Conservation (phyloP, 1,140 invertebrate species). For the Plectrocnemia conspersa region DNA sequence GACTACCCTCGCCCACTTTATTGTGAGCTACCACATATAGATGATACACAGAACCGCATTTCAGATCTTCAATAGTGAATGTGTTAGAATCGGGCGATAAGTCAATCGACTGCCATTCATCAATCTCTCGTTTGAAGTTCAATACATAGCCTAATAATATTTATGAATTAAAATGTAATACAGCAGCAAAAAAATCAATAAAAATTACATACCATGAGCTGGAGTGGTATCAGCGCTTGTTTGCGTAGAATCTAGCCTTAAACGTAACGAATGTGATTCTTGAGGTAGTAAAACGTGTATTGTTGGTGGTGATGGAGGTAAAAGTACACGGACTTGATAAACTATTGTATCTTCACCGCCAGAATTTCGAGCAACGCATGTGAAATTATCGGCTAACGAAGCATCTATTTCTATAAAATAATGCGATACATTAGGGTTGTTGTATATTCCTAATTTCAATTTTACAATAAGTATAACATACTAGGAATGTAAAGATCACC, state of each 20-base stretch:
- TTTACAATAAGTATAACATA: slow-evolving; percentile 37
- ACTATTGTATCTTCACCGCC: slow-evolving; percentile 70
- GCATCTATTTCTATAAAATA: slow-evolving; percentile 47
- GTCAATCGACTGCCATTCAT: slow-evolving; percentile 59
- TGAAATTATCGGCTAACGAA: slow-evolving; percentile 68
- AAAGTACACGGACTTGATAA: slow-evolving; percentile 65
- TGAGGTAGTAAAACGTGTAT: slow-evolving; percentile 13
- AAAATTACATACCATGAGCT: slow-evolving; percentile 16
- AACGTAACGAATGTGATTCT: slow-evolving; percentile 7
- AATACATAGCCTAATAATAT: slow-evolving; percentile 63
- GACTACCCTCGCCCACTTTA: slow-evolving; percentile 62
- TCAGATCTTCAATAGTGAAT: slow-evolving; percentile 63
- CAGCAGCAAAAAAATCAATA: too few relatives aligned
- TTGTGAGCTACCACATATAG: slow-evolving; percentile 66
- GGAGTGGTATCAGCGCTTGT: slow-evolving; percentile 13
- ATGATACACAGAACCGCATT: slow-evolving; percentile 66
- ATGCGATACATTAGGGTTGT: background rate
- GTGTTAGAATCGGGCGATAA: slow-evolving; percentile 61
- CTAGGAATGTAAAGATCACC: slow-evolving; percentile 66
- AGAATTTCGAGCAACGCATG: slow-evolving; percentile 69
- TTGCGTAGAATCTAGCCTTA: slow-evolving; percentile 19
- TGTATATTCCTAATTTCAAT: background rate
- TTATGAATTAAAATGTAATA: too few relatives aligned
- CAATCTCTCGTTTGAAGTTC: slow-evolving; percentile 57
- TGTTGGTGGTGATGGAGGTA: slow-evolving; percentile 53